Evolutionary conservation across 1,140 invertebrate genomes (phyloP).

Genomic region (Eupristina koningsbergeri): DNA sequence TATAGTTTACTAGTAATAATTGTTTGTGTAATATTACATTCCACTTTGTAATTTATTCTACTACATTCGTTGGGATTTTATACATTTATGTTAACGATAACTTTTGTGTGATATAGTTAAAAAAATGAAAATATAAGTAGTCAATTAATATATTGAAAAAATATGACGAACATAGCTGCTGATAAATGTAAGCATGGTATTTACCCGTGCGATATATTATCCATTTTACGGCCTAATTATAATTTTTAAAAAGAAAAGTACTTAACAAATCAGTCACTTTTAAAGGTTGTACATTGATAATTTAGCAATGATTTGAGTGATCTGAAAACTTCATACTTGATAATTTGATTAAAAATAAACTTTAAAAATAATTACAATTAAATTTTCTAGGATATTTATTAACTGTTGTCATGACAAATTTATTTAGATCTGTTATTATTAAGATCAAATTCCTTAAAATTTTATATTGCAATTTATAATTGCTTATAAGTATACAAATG

Average conservation of each 20-base stretch:
- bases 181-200: conserved; percentile 28
- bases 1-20: conserved; percentile 50
- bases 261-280: conserved; percentile 44
- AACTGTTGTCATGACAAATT: conserved; percentile 48
- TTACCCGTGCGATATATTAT: conserved; percentile 38
- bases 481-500: conserved; percentile 48
- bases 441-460: conserved; percentile 25
- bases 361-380: conserved; percentile 32
- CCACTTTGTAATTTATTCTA: conserved; percentile 54
- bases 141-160: conserved; percentile 50
- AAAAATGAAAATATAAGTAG: conserved; percentile 43
- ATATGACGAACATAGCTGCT: conserved; percentile 45
- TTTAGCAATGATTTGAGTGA: conserved; percentile 7
- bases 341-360: conserved; percentile 18
- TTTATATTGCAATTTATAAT: conserved; percentile 26
- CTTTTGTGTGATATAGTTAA: conserved; percentile 52
- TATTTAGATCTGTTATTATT: conserved; percentile 50
- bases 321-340: conserved; percentile 11
- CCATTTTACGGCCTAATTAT: conserved; percentile 46
- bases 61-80: conserved; percentile 54
- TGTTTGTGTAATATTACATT: conserved; percentile 53
- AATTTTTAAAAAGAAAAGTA: conserved; percentile 43
- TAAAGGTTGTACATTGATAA: conserved; percentile 45
- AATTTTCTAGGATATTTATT: conserved; percentile 43
- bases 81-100: conserved; percentile 50